Evolutionary conservation across 1,140 invertebrate genomes (phyloP).

Genomic region (Schlechtendalia chinensis): DNA sequence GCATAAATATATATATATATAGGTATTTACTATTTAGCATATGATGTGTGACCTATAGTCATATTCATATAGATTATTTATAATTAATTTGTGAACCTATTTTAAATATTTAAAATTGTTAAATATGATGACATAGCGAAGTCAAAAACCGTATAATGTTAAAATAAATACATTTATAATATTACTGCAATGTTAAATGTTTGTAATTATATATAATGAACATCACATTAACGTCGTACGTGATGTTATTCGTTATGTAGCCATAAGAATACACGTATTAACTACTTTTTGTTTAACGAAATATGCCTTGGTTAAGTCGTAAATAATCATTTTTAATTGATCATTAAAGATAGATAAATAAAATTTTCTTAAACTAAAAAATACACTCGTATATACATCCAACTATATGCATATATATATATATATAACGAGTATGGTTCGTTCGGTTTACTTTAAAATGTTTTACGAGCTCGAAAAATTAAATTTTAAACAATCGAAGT

Average conservation of each 20-base stretch:
- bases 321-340: slow-evolving; percentile 42
- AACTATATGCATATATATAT: no score
- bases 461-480: no score
- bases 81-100: neutral
- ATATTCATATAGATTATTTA: neutral
- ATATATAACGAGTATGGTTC: no score
- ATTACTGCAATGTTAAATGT: neutral
- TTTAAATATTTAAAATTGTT: slow-evolving; percentile 1
- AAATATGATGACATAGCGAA: neutral
- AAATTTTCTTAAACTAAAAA: neutral
- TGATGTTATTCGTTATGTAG: neutral
- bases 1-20: neutral
- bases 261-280: neutral
- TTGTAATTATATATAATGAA: slow-evolving; percentile 33
- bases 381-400: no score
- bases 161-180: slow-evolving; percentile 3
- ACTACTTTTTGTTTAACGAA: slow-evolving; percentile 9
- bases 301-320: slow-evolving; percentile 3
- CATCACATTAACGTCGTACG: neutral
- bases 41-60: neutral
- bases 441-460: no score
- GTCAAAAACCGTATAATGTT: neutral
- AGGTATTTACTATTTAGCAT: neutral
- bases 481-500: no score
- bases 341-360: slow-evolving; percentile 30